Evolutionary conservation across 2,113 vertebrate genomes (phyloP).

Genomic region (Arizona elegans): DNA sequence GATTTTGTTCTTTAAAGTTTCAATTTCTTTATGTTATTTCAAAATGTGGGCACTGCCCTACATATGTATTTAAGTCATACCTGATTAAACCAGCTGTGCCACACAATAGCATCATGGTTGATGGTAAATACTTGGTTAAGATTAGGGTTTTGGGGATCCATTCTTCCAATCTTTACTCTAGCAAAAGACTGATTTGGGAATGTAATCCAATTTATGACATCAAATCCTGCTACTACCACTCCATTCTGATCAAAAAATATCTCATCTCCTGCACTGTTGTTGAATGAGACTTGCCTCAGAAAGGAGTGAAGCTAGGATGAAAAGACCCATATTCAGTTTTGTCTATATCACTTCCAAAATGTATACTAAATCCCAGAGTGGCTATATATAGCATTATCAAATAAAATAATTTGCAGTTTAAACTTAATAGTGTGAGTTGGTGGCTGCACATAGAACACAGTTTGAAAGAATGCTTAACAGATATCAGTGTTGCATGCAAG

Average conservation of each 20-base stretch:
- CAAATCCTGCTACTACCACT: not conserved
- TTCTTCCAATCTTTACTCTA: not conserved
- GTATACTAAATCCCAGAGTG: not conserved
- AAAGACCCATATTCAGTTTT: not conserved
- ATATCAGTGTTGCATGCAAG: not conserved
- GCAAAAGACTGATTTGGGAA: not conserved
- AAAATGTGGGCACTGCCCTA: not conserved
- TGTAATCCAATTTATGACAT: not conserved
- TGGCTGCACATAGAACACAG: not conserved
- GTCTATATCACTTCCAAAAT: not conserved
- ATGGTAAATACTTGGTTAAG: not conserved
- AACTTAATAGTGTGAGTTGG: not conserved
- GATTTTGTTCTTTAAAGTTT: not conserved
- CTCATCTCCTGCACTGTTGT: not conserved
- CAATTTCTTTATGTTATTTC: not conserved
- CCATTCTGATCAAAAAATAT: not conserved
- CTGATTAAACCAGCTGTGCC: slow-evolving; percentile 3
- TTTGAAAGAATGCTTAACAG: not conserved
- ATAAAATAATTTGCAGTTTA: not conserved
- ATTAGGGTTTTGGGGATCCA: not conserved
- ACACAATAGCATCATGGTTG: not conserved
- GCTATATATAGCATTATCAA: not conserved
- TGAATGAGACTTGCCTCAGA: not conserved
- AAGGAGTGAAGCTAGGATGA: not conserved
- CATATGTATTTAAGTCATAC: not conserved